Base-by-base conservation (phyloP, 2,888 invertebrate species). In the Meandrusa payeni region DNA sequence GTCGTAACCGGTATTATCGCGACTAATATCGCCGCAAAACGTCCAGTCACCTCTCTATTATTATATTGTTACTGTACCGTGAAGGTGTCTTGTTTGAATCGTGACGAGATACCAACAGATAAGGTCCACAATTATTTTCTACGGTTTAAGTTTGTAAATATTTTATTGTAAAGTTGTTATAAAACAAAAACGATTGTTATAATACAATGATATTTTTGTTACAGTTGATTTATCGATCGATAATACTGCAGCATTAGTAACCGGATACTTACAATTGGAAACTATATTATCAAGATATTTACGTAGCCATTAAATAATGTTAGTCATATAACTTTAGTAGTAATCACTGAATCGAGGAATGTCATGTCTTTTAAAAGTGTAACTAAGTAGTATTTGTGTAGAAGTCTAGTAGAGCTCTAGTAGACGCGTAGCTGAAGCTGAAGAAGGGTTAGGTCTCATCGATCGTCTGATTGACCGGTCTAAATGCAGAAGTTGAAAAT, bases 91-190 rank as follows among this genome's bases (percentile, higher is more conserved):
- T 68, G 72, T 76, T 73, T 55, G 65, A 67, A 61, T 77, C 80
- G 80, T 81, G 81, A 77, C 71, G 57, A 77, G 79, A 81, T 77
- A 59, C 47, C 37, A 52, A 59, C 51, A 50, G 79, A 79, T 78
- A 76, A 69, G 57, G 52, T 41, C 43, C 49, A 58, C 62, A 59
- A 57, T 60, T 55, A 59, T 59, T 44, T n/a, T 57, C 54, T 57
- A 55, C n/a, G 57, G 58, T 69, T 70, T 62, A 68, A 55, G 64
- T 61, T 59, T 60, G 68, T 68, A 69, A 57, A 66, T 71, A 66
- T 68, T 60, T n/a, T 67, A 61, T 64, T 69, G 55, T 63, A 58
- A 55, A 51, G 45, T 31, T 46, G 27, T 40, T 40, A 41, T 50
- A 53, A 47, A 59, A 52, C 59, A 62, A 60, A 60, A 57, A 50